Conservation (phyloP, 2,888 invertebrate species). For the Eremobia ochroleuca region DNA sequence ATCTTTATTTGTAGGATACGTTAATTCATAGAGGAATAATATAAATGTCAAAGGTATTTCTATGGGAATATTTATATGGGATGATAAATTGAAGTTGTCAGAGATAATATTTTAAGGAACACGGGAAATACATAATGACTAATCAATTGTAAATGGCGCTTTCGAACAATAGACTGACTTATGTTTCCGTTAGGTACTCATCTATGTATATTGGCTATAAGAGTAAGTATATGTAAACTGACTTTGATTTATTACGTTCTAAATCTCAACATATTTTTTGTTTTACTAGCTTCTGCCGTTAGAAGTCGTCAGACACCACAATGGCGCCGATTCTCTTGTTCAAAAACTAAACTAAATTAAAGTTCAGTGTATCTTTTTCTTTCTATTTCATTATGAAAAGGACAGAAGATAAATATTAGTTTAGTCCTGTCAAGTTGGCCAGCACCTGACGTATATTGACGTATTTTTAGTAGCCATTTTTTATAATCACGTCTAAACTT, state of each 20-base stretch:
- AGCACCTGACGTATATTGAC: too few species aligned
- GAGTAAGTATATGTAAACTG: background rate
- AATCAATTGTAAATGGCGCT: background rate
- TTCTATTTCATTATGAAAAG: too few species aligned
- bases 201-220: background rate
- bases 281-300: background rate
- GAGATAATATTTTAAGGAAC: conserved; percentile 24
- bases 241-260: conserved; percentile 8
- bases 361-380: too few species aligned
- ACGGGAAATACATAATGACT: conserved; percentile 10
- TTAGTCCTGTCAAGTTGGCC: too few species aligned
- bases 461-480: too few species aligned
- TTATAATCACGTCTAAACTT: too few species aligned
- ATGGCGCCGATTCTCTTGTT: too few species aligned
- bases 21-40: conserved; percentile 21
- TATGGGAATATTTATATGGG: conserved; percentile 13
- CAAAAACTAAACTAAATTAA: too few species aligned
- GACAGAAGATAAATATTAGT: too few species aligned
- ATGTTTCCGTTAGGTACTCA: background rate
- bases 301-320: background rate
- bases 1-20: conserved; percentile 6
- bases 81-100: conserved; percentile 36
- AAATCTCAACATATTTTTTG: background rate
- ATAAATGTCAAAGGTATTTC: conserved; percentile 15
- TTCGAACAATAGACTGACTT: conserved; percentile 21